phyloP scores from a whole-genome alignment of 1,140 invertebrate genomes.

The Drosophila burlai region DNA sequence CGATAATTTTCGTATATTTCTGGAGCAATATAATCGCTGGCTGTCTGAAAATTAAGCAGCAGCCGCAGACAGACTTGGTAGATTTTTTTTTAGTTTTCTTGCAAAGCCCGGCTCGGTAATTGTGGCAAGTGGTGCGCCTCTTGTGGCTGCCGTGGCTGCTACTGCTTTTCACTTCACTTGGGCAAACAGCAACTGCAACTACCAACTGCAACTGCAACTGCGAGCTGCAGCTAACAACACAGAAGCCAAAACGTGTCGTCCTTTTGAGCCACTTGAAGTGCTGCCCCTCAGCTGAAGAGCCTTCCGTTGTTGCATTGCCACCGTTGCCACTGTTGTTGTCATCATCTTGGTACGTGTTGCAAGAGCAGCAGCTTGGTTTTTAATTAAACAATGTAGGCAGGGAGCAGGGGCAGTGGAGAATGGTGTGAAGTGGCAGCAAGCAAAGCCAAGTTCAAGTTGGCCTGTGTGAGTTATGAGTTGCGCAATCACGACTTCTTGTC shows the following conservation, averaged over 20 bases:
- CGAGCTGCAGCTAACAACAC: slow-evolving; percentile 53
- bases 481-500: slow-evolving; percentile 84
- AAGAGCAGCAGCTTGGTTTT: slow-evolving; percentile 64
- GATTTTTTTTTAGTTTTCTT: slow-evolving; percentile 13
- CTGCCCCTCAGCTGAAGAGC: slow-evolving; percentile 53
- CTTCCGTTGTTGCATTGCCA: slow-evolving; percentile 23
- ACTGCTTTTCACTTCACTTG: slow-evolving; percentile 48
- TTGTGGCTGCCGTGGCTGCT: slow-evolving; percentile 55
- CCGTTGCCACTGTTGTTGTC: slow-evolving; percentile 52
- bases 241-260: slow-evolving; percentile 82
- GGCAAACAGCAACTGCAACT: slow-evolving; percentile 43
- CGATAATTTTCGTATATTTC: slow-evolving; percentile 76
- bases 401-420: slow-evolving; percentile 25
- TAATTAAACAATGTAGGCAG: slow-evolving; percentile 82
- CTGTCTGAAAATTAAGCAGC: slow-evolving; percentile 78
- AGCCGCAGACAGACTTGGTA: slow-evolving; percentile 36
- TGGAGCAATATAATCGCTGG: slow-evolving; percentile 80
- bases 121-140: slow-evolving; percentile 72
- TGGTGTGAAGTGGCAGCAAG: slow-evolving; percentile 47
- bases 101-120: slow-evolving; percentile 50
- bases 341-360: slow-evolving; percentile 75
- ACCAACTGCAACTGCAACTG: slow-evolving; percentile 22
- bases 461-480: slow-evolving; percentile 79
- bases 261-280: slow-evolving; percentile 77
- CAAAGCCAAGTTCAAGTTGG: slow-evolving; percentile 63